These are phyloP conservation scores for Melieria omissa DNA, from an alignment of 2,888 invertebrate species.

Conservation along the genomic window DNA sequence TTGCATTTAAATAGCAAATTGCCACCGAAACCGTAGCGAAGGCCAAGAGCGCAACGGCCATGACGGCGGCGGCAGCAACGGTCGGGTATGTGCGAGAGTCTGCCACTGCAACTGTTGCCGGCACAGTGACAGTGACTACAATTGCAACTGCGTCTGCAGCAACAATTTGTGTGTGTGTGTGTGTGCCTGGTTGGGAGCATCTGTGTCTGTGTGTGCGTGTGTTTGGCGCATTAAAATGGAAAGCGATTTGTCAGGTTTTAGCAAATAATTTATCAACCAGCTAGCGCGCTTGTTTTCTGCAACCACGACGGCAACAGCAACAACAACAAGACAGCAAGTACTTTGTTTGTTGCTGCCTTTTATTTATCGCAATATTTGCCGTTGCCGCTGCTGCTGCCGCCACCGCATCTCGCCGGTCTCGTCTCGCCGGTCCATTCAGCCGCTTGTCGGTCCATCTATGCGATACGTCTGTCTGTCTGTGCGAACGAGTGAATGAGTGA, in stretches of 20 bases:
- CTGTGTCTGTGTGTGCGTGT: not conserved
- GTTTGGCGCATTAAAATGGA: constrained; percentile 57
- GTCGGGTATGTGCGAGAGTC: too few species aligned
- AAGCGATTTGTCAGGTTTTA: constrained; percentile 64
- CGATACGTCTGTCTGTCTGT: constrained; percentile 12
- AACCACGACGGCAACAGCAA: constrained; percentile 26
- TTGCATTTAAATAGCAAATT: too few species aligned
- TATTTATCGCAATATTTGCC: not conserved
- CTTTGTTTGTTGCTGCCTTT: not conserved
- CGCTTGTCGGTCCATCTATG: constrained; percentile 14
- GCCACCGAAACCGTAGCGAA: too few species aligned
- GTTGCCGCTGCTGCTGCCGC: not conserved
- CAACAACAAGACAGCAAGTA: constrained; percentile 3
- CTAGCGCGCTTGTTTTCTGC: constrained; percentile 15
- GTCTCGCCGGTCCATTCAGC: not conserved
- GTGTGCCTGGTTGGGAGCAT: not conserved
- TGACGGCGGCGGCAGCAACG: too few species aligned
- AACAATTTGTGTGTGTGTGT: not conserved
- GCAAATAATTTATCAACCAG: constrained; percentile 55
- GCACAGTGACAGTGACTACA: constrained; percentile 22
- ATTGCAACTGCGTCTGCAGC: constrained; percentile 7
- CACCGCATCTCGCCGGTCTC: too few species aligned
- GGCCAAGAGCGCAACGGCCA: too few species aligned
- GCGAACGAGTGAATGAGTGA: constrained; percentile 36
- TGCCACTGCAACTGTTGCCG: constrained; percentile 25